Conservation (phyloP, 2,113 vertebrate genomes). For the Lagopus leucura region DNA sequence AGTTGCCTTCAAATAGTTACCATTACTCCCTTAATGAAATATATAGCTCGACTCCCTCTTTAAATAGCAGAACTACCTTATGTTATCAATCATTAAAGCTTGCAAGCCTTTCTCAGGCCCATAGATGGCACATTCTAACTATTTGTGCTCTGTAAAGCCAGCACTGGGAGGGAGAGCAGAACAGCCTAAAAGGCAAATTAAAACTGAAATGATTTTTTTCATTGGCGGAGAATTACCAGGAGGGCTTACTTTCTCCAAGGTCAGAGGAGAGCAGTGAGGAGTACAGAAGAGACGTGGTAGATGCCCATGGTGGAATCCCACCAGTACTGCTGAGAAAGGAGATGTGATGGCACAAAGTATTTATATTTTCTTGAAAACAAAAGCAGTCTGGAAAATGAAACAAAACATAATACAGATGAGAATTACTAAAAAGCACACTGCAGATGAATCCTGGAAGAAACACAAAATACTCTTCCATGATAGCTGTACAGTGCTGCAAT, state of each 20-base stretch:
- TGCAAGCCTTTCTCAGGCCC: conserved; percentile 58
- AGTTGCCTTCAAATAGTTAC: background rate
- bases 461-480: background rate
- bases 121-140: conserved; percentile 70
- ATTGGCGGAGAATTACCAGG: background rate
- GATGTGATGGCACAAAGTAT: background rate
- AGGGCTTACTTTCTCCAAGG: background rate
- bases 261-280: background rate
- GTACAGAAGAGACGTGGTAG: background rate
- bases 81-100: background rate
- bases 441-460: background rate
- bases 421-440: background rate
- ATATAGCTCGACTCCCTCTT: background rate
- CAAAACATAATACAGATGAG: conserved; percentile 33
- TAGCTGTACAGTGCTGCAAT: background rate
- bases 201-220: background rate
- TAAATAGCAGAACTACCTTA: background rate
- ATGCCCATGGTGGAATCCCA: background rate
- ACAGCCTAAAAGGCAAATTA: background rate
- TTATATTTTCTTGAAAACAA: conserved; percentile 22
- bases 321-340: background rate
- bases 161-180: background rate
- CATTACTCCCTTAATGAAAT: conserved; percentile 33
- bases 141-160: conserved; percentile 18
- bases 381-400: background rate